phyloP scores from a whole-genome alignment of 2,113 vertebrate genomes.

The Rafetus swinhoei region DNA sequence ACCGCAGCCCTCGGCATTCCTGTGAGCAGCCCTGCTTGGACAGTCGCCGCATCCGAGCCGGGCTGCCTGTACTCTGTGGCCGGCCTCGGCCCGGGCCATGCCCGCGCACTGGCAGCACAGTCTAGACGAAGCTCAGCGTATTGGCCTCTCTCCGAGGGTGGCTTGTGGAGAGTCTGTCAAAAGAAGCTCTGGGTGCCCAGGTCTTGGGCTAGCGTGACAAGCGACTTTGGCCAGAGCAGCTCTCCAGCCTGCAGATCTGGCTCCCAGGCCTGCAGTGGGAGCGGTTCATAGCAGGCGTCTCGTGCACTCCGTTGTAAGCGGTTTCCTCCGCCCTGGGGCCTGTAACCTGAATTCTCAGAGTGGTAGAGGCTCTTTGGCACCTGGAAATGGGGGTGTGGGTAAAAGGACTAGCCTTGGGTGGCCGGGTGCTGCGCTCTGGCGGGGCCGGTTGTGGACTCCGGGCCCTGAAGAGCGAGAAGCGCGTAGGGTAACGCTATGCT shows the following conservation, averaged over 20 bases:
- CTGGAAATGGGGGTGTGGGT: not conserved
- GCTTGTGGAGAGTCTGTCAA: not conserved
- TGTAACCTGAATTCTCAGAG: not conserved
- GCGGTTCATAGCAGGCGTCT: not conserved
- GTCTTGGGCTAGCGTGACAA: not conserved
- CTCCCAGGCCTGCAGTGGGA: too few relatives aligned
- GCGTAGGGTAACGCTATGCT: not conserved
- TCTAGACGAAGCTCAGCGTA: too few relatives aligned
- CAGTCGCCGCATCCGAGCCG: not conserved
- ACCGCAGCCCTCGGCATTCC: rapidly evolving
- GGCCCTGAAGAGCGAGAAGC: not conserved
- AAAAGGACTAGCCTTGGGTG: not conserved
- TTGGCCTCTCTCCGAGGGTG: too few relatives aligned
- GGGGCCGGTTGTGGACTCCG: not conserved
- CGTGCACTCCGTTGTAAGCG: not conserved
- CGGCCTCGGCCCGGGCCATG: not conserved
- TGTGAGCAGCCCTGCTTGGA: not conserved
- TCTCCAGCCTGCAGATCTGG: too few relatives aligned
- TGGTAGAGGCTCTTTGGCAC: not conserved
- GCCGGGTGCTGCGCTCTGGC: not conserved
- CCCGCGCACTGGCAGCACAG: rapidly evolving
- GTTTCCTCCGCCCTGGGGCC: not conserved
- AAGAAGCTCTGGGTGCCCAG: not conserved
- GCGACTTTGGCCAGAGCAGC: too few relatives aligned
- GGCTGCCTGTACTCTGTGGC: not conserved